Evolutionary conservation across 2,888 invertebrate species (phyloP).

Genomic region (Harpalus rufipes): DNA sequence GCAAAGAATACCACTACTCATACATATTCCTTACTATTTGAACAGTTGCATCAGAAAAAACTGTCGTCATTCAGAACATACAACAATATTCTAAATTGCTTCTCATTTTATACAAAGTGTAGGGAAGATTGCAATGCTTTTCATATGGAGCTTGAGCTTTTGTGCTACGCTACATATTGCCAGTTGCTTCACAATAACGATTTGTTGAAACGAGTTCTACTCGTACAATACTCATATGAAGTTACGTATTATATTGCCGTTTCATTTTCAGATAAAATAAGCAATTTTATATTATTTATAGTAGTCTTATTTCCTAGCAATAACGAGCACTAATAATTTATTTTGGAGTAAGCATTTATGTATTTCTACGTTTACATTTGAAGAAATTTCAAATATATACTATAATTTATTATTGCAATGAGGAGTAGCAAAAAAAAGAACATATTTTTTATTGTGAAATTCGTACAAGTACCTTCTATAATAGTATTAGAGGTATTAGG

Average conservation of each 20-base stretch:
- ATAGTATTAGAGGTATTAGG: no score
- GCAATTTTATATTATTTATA: neutral
- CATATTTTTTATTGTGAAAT: no score
- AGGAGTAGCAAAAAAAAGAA: no score
- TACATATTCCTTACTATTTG: no score
- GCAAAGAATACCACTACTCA: no score
- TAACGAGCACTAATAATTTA: neutral
- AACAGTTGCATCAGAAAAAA: neutral
- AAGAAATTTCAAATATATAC: no score
- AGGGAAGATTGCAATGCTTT: neutral
- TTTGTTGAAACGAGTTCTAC: neutral
- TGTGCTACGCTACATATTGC: neutral
- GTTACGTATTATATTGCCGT: neutral
- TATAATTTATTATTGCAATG: no score
- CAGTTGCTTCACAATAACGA: neutral
- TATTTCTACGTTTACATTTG: no score
- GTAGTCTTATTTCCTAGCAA: neutral
- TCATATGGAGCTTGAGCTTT: neutral
- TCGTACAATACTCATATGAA: neutral
- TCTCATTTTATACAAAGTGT: neutral
- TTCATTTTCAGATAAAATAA: neutral
- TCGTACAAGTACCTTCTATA: no score
- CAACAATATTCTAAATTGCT: neutral
- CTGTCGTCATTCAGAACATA: neutral
- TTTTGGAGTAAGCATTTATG: no score